Base-by-base conservation (phyloP, 2,113 vertebrate genomes). In the Cisticola juncidis region DNA sequence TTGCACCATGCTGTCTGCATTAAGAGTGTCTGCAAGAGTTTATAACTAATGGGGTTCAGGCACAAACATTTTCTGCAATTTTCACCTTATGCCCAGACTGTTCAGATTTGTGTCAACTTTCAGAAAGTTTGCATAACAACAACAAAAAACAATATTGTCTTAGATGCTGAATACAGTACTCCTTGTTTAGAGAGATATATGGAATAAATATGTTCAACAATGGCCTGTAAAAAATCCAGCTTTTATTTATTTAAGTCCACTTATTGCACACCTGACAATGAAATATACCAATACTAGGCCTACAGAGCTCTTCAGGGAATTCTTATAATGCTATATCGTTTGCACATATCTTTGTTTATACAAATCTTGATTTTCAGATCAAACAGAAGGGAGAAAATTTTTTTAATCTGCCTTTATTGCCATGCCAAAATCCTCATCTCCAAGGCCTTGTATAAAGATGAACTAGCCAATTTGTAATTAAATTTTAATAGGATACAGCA, bases 381-480 rank as follows among this genome's bases (percentile, higher is more conserved):
- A 57, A 60, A 85, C 4, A 16, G 25, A 69, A 69, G 3, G 19
- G 13, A 56, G n/a, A 42, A 18, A 5, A 1, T 2, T 9, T 19
- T 54, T 82, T 82, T 64, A 80, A 95, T 6, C 11, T 76, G 21
- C 9, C 8, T 82, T 88, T 86, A 60, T 53, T 82, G 21, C 18
- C 23, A 42, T 76, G 17, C 20, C 62, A 82, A 88, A 87, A 8
- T 28, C 23, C 7, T 71, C 21, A 33, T 81, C 50, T 86, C 56
- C 56, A 93, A 90, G 54, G 51, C 18, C 64, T 73, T 58, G 14
- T 50, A 88, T 70, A 57, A 83, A 77, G 50, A 31, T 65, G 50
- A 90, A 69, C 25, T 53, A 88, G 58, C 36, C 45, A 73, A 81
- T 91, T 83, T 88, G 42, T 73, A 88, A 88, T 95, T 92, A 91